phyloP scores from a whole-genome alignment of 2,113 vertebrate species.

The Lamprologus speciosus region DNA sequence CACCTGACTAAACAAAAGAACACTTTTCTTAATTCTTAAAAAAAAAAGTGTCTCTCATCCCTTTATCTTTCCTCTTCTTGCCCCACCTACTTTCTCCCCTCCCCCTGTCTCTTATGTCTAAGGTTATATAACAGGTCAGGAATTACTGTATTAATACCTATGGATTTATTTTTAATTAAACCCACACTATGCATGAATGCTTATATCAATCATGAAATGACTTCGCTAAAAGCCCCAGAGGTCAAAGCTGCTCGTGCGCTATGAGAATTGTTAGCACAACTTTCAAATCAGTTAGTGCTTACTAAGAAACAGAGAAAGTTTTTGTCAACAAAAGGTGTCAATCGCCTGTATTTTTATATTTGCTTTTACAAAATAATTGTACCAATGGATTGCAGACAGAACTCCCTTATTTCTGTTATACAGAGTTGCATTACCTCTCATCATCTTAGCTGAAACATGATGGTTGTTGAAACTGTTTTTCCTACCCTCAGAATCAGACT shows the following conservation, averaged over 20 bases:
- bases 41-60: not conserved
- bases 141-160: conserved; percentile 28
- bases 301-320: not conserved
- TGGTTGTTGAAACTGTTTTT: not conserved
- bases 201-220: conserved; percentile 13
- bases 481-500: not conserved
- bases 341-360: not conserved
- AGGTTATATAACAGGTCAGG: conserved; percentile 12
- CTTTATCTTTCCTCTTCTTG: conserved; percentile 14
- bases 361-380: not conserved
- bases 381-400: not conserved
- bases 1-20: conserved; percentile 71
- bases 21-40: conserved; percentile 43
- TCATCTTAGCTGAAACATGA: not conserved
- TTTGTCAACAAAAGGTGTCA: not conserved
- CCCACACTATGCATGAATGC: conserved; percentile 5
- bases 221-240: not conserved
- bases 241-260: not conserved
- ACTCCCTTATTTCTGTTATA: not conserved
- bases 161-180: conserved; percentile 40
- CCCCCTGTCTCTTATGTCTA: not conserved
- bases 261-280: not conserved
- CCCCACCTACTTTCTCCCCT: not conserved
- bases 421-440: not conserved
- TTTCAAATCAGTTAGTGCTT: not conserved